Evolutionary conservation across 2,888 invertebrate species (phyloP).

Genomic region (Shargacucullia verbasci): DNA sequence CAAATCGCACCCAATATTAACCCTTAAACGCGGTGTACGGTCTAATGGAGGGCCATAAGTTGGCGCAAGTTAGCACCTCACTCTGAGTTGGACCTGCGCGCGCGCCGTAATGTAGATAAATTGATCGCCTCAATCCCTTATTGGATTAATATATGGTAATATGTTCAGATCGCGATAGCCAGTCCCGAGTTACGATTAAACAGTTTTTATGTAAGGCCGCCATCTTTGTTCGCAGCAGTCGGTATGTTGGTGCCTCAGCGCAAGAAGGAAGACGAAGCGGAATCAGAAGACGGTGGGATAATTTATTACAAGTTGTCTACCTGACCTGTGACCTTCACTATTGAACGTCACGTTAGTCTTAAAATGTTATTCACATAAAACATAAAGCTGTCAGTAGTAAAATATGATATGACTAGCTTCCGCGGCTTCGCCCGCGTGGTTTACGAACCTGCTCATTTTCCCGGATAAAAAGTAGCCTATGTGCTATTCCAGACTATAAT

Average conservation of each 20-base stretch:
- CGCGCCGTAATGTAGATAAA: slow-evolving; percentile 79
- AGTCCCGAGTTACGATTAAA: slow-evolving; percentile 83
- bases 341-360: no score
- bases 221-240: slow-evolving; percentile 81
- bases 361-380: no score
- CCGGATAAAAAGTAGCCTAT: no score
- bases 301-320: no score
- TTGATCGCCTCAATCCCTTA: slow-evolving; percentile 80
- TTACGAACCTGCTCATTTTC: no score
- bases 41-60: slow-evolving; percentile 74
- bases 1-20: slow-evolving; percentile 45
- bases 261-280: slow-evolving; percentile 23
- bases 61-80: slow-evolving; percentile 64
- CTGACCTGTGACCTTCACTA: no score
- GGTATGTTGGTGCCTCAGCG: slow-evolving; percentile 62
- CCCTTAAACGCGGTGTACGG: slow-evolving; percentile 48
- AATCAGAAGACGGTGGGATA: no score
- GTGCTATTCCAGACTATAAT: no score
- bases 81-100: slow-evolving; percentile 65
- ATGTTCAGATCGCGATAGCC: slow-evolving; percentile 81
- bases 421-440: no score
- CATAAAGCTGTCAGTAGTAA: no score
- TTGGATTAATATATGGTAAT: slow-evolving; percentile 84
- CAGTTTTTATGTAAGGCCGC: slow-evolving; percentile 85
- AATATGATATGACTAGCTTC: no score